Percentiles rank a stretch among this genome's conserved stretches.
Conservation (phyloP, 2,797 vertebrate genomes). For the Rhinella marina region DNA sequence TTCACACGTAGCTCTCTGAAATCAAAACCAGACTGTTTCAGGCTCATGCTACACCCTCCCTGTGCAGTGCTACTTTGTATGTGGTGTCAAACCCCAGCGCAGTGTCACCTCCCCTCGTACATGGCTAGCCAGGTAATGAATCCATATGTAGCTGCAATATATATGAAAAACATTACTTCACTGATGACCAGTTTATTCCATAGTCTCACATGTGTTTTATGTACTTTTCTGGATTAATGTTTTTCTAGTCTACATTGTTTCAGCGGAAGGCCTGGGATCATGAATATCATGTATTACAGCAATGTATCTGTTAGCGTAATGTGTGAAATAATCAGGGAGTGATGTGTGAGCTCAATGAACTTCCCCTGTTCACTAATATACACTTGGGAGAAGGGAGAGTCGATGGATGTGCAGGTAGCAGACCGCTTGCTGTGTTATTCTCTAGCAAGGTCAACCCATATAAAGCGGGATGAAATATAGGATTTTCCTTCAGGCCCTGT, state of each 20-base stretch:
- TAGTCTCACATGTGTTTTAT: background rate
- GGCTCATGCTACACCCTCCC: too few relatives aligned
- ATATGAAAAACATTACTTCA: background rate
- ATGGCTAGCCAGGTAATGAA: background rate
- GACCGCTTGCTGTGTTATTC: background rate
- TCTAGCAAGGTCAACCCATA: slow-evolving; percentile 26
- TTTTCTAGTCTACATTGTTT: background rate
- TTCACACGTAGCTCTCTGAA: background rate
- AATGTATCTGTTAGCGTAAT: slow-evolving; percentile 14
- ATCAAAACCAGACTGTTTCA: background rate
- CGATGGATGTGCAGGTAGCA: background rate
- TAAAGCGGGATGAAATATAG: background rate
- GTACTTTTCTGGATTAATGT: background rate
- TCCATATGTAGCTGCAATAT: background rate
- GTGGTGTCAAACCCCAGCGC: background rate
- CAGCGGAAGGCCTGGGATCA: background rate
- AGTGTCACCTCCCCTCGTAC: background rate
- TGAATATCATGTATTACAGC: background rate
- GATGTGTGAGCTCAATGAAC: slow-evolving; percentile 6
- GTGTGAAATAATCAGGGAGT: slow-evolving; percentile 38
- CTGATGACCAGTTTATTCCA: background rate
- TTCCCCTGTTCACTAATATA: slow-evolving; percentile 24
- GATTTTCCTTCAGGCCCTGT: slow-evolving; percentile 1
- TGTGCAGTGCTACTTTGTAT: background rate
- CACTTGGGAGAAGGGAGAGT: background rate